Evolutionary conservation across 1,140 invertebrate genomes (phyloP).

Genomic region (Odontomachus brunneus): DNA sequence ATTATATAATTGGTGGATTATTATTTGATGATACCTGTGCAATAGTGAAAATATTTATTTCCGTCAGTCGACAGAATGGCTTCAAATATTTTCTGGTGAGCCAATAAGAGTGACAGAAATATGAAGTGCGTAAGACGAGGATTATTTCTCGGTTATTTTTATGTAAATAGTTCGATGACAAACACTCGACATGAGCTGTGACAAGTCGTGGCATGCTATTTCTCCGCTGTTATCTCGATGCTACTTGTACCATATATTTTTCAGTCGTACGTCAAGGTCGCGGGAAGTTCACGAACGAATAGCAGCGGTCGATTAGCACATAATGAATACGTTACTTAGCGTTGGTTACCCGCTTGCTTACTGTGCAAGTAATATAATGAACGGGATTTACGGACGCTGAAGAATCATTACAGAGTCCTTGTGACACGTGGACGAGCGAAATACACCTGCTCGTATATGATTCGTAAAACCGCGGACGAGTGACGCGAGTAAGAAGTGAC

Average conservation of each 20-base stretch:
- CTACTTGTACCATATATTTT: constrained; percentile 32
- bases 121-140: too few species aligned
- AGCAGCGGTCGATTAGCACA: constrained; percentile 24
- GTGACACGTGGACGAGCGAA: too few species aligned
- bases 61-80: too few species aligned
- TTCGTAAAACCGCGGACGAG: too few species aligned
- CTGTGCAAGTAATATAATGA: neutral
- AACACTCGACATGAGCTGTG: neutral
- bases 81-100: neutral
- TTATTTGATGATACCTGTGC: too few species aligned
- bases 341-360: too few species aligned
- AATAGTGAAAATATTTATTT: too few species aligned
- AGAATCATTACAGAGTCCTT: too few species aligned
- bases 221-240: constrained; percentile 19
- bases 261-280: constrained; percentile 37
- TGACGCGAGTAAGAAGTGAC: too few species aligned
- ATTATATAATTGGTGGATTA: too few species aligned
- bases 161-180: constrained; percentile 5
- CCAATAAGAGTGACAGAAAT: neutral
- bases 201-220: constrained; percentile 5
- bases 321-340: constrained; percentile 40
- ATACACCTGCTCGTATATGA: too few species aligned
- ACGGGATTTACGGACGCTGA: too few species aligned
- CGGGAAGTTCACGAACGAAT: constrained; percentile 53
- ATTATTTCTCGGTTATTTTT: constrained; percentile 10